Percentiles rank a stretch among this genome's conserved stretches.
These are phyloP conservation scores for Spinus pinus DNA, from an alignment of 2,797 vertebrate species.

Conservation along the genomic window DNA sequence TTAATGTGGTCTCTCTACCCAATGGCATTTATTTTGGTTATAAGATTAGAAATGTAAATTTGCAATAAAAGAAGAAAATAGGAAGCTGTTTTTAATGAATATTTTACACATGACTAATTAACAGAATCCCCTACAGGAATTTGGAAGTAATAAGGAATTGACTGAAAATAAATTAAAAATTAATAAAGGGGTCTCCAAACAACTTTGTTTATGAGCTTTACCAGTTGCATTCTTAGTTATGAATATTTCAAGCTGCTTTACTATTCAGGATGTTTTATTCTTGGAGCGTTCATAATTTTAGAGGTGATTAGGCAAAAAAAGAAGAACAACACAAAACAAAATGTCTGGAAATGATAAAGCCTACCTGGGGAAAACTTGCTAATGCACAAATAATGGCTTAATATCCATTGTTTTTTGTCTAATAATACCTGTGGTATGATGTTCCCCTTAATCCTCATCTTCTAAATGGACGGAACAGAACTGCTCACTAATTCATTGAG, in stretches of 20 bases:
- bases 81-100: conserved; percentile 82
- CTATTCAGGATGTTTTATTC: conserved; percentile 76
- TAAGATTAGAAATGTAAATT: conserved; percentile 82
- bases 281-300: conserved; percentile 77
- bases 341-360: conserved; percentile 74
- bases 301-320: conserved; percentile 78
- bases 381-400: conserved; percentile 78
- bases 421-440: conserved; percentile 51
- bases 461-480: conserved; percentile 21
- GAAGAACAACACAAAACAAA: conserved; percentile 66
- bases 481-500: conserved; percentile 20
- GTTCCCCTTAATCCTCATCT: conserved; percentile 37
- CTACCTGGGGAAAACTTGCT: conserved; percentile 73
- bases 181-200: conserved; percentile 83
- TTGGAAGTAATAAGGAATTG: conserved; percentile 81
- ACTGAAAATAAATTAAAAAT: conserved; percentile 85
- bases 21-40: conserved; percentile 80
- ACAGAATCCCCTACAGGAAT: conserved; percentile 81
- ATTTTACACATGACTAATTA: conserved; percentile 85
- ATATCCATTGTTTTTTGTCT: conserved; percentile 64
- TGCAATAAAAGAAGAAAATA: conserved; percentile 80
- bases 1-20: conserved; percentile 75
- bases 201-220: conserved; percentile 81
- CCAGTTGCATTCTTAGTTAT: conserved; percentile 79
- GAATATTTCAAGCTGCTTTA: conserved; percentile 80